Conservation (phyloP, 1,140 invertebrate species). For the Penaeus vannamei region DNA sequence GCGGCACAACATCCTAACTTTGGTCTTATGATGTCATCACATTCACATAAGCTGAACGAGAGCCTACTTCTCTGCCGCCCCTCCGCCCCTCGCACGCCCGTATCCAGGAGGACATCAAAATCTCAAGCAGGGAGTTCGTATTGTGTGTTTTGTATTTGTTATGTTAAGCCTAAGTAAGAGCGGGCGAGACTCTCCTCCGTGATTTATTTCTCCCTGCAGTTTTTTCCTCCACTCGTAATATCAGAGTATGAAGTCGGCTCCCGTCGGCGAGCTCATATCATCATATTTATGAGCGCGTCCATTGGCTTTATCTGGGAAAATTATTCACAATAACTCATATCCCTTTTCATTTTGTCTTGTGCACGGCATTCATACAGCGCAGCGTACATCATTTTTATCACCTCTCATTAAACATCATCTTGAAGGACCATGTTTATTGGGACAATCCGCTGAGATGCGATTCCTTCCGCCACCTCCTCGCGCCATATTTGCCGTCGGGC, state of each 20-base stretch:
- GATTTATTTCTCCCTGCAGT: slow-evolving; percentile 50
- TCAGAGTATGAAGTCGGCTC: slow-evolving; percentile 66
- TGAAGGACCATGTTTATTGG: slow-evolving; percentile 57
- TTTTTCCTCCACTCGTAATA: slow-evolving; percentile 62
- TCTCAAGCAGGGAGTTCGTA: too few relatives aligned
- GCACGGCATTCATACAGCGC: slow-evolving; percentile 59
- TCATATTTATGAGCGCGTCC: slow-evolving; percentile 66
- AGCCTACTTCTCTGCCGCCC: too few relatives aligned
- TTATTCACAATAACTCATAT: slow-evolving; percentile 67
- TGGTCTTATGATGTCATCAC: too few relatives aligned
- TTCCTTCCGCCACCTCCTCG: slow-evolving; percentile 8
- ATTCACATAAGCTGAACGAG: too few relatives aligned
- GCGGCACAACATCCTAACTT: too few relatives aligned
- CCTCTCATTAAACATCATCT: slow-evolving; percentile 61
- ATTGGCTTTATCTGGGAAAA: slow-evolving; percentile 67
- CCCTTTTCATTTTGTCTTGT: slow-evolving; percentile 65
- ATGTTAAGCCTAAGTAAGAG: too few relatives aligned
- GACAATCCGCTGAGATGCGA: neutral
- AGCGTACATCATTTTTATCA: slow-evolving; percentile 59
- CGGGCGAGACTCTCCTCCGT: slow-evolving; percentile 21
- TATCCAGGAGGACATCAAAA: too few relatives aligned
- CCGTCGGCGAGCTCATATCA: slow-evolving; percentile 66
- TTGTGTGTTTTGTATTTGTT: too few relatives aligned
- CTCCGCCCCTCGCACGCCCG: too few relatives aligned
- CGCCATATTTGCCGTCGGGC: too few relatives aligned